Evolutionary conservation across 2,888 invertebrate species (phyloP).

Genomic region (Panopea generosa): DNA sequence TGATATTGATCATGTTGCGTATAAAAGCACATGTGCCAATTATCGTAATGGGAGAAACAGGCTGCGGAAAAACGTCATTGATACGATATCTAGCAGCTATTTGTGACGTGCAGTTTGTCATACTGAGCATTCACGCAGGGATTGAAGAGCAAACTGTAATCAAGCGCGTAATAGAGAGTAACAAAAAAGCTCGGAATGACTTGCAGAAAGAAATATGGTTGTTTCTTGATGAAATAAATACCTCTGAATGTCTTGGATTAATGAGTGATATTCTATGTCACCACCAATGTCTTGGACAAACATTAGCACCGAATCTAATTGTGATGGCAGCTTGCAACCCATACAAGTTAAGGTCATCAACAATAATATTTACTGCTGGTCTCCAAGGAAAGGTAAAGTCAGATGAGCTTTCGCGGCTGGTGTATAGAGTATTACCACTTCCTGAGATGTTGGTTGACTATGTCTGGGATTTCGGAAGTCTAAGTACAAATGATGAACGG

Average conservation of each 20-base stretch:
- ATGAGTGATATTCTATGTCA: constrained; percentile 66
- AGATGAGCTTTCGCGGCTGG: constrained; percentile 64
- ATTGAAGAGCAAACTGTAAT: constrained; percentile 39
- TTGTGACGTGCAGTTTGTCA: constrained; percentile 49
- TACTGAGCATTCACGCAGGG: constrained; percentile 70
- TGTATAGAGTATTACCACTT: constrained; percentile 68
- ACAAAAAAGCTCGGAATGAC: constrained; percentile 22
- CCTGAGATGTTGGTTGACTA: constrained; percentile 69
- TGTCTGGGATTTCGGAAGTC: constrained; percentile 71
- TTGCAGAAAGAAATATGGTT: constrained; percentile 53
- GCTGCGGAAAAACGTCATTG: constrained; percentile 73
- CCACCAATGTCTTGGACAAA: constrained; percentile 46
- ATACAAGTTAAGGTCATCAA: constrained; percentile 54
- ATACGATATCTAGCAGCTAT: constrained; percentile 62
- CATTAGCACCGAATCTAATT: constrained; percentile 61
- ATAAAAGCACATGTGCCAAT: constrained; percentile 64
- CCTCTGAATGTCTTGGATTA: constrained; percentile 62
- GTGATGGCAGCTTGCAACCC: constrained; percentile 72
- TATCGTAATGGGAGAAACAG: constrained; percentile 74
- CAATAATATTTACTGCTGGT: constrained; percentile 59
- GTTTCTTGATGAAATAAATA: constrained; percentile 74
- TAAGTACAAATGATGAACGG: constrained; percentile 61
- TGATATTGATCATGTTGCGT: constrained; percentile 66
- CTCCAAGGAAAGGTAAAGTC: constrained; percentile 57
- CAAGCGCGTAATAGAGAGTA: constrained; percentile 17